Percentiles rank a stretch among this genome's conserved stretches.
Conservation (phyloP, 1,140 invertebrate genomes). For the Lordiphosa collinella region DNA sequence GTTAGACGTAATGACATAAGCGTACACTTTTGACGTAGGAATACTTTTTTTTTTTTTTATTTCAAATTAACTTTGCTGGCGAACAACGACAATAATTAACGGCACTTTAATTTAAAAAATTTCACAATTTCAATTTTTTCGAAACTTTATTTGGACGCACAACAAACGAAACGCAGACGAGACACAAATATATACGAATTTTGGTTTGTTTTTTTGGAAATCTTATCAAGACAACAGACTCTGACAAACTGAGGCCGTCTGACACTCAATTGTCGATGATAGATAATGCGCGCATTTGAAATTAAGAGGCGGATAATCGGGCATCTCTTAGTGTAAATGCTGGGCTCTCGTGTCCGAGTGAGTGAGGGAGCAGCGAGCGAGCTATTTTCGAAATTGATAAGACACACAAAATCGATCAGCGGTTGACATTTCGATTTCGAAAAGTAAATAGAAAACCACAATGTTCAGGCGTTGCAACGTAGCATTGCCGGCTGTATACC, state of each 20-base stretch:
- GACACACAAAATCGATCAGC: conserved; percentile 19
- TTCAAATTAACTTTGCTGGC: conserved; percentile 1
- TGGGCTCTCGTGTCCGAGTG: too few species aligned
- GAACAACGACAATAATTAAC: conserved; percentile 46
- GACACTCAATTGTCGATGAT: conserved; percentile 25
- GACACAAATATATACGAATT: conserved; percentile 37
- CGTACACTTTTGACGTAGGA: conserved; percentile 43
- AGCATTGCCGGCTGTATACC: conserved; percentile 1
- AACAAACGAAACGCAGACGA: conserved; percentile 55
- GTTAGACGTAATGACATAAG: conserved; percentile 72
- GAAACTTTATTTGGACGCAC: conserved; percentile 39
- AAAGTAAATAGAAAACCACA: not conserved
- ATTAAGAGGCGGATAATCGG: conserved; percentile 44
- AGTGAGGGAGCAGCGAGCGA: conserved; percentile 6
- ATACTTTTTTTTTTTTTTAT: conserved; percentile 4
- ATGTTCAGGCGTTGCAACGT: not conserved
- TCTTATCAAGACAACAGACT: conserved; percentile 79
- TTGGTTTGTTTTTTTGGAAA: conserved; percentile 53
- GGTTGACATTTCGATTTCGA: conserved; percentile 8
- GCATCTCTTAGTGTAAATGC: not conserved
- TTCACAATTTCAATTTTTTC: conserved; percentile 7
- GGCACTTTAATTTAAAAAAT: conserved; percentile 38
- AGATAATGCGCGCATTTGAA: conserved; percentile 20
- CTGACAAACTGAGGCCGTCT: conserved; percentile 72
- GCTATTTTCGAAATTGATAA: conserved; percentile 72